phyloP scores from a whole-genome alignment of 2,888 invertebrate species.

The Calliopum simillimum region DNA sequence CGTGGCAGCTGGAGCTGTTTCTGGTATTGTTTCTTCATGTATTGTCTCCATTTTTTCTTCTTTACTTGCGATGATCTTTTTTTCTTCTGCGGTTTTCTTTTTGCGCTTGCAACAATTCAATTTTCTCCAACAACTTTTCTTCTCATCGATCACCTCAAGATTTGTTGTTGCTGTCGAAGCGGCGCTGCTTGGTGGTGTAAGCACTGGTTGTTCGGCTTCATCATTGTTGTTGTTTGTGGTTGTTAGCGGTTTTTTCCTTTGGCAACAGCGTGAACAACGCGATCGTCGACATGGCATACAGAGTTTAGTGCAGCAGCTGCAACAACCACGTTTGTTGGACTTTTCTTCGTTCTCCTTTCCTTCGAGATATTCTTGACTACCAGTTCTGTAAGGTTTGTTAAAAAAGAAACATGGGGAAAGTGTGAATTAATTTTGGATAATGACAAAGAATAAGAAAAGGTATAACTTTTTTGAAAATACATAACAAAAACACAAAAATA shows the following conservation, averaged over 20 bases:
- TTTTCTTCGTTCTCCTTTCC: conserved; percentile 48
- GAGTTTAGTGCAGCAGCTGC: conserved; percentile 60
- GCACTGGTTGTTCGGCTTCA: conserved; percentile 56
- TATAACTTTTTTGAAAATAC: no score
- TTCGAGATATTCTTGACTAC: conserved; percentile 64
- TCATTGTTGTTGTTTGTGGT: conserved; percentile 41
- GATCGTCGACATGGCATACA: conserved; percentile 66
- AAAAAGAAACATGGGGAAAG: no score
- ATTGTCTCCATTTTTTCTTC: conserved; percentile 48
- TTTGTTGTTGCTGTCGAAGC: conserved; percentile 55
- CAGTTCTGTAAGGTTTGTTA: conserved; percentile 50
- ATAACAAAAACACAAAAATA: no score
- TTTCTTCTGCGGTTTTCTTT: conserved; percentile 35
- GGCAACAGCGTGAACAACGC: conserved; percentile 62
- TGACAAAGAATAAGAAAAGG: no score
- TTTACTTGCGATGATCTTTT: conserved; percentile 6
- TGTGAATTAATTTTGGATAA: background rate
- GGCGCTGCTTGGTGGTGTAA: conserved; percentile 57
- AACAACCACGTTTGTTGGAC: conserved; percentile 49
- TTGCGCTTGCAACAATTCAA: conserved; percentile 65
- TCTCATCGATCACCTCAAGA: conserved; percentile 60
- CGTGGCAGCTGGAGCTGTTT: conserved; percentile 28
- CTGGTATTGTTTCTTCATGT: conserved; percentile 45
- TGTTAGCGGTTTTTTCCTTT: conserved; percentile 47
- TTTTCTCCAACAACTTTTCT: conserved; percentile 63